phyloP scores from a whole-genome alignment of 2,888 invertebrate species.

The Sinohyriopsis cumingii region DNA sequence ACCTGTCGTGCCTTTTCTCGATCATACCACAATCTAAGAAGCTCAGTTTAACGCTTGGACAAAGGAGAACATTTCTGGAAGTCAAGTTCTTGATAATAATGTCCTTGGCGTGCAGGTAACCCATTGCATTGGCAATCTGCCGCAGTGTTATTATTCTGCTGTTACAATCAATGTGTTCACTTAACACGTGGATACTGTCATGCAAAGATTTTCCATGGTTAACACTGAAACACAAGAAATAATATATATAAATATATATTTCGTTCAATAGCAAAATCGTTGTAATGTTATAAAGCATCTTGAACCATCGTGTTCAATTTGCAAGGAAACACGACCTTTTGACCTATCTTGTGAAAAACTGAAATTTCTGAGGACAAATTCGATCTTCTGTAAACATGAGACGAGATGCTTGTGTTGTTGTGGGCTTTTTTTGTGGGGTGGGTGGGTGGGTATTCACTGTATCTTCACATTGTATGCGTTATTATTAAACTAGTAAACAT shows the following conservation, averaged over 20 bases:
- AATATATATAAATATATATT: background rate
- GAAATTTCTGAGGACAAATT: no score
- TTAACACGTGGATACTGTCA: constrained; percentile 64
- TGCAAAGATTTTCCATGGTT: constrained; percentile 69
- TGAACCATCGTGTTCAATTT: no score
- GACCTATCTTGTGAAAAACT: no score
- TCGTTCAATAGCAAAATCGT: no score
- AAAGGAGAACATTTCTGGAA: constrained; percentile 72
- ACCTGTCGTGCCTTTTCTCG: constrained; percentile 60
- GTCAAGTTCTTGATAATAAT: constrained; percentile 71
- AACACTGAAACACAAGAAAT: constrained; percentile 49
- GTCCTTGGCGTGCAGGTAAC: constrained; percentile 73
- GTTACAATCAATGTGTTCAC: constrained; percentile 60
- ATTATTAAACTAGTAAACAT: no score
- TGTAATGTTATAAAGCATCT: no score
- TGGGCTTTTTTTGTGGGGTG: no score
- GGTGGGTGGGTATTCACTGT: no score
- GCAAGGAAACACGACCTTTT: no score
- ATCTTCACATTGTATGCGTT: no score
- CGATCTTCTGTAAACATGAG: no score
- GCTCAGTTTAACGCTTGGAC: constrained; percentile 69
- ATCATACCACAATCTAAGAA: constrained; percentile 70
- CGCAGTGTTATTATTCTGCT: constrained; percentile 66
- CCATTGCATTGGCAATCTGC: constrained; percentile 72
- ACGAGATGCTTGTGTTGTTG: no score